A percentile compares a stretch with the other conserved stretches of the same genome.
Evolutionary conservation across 2,113 vertebrate species (phyloP).

Genomic region (Catagonus wagneri): DNA sequence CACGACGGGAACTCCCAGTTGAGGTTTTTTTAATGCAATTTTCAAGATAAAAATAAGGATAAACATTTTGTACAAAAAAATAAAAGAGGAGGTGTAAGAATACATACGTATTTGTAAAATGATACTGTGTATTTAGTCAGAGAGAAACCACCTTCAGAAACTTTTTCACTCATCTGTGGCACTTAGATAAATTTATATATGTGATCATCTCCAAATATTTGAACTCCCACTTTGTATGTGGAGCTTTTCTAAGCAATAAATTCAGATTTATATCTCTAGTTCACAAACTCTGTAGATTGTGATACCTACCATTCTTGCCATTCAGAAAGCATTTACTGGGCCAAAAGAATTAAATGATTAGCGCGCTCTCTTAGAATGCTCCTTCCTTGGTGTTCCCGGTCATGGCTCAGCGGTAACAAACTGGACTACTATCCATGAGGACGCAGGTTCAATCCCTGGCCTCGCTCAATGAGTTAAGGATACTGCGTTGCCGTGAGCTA

Average conservation of each 20-base stretch:
- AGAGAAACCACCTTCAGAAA: conserved; percentile 20
- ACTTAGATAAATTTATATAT: not conserved
- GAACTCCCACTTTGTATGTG: not conserved
- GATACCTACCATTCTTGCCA: not conserved
- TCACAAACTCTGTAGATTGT: not conserved
- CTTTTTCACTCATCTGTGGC: not conserved
- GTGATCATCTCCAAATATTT: not conserved
- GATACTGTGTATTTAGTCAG: not conserved
- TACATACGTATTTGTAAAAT: not conserved
- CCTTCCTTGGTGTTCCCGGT: too few species aligned
- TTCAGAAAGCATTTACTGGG: not conserved
- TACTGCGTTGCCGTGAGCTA: too few species aligned
- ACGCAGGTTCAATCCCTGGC: too few species aligned
- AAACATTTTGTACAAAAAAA: not conserved
- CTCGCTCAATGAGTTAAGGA: too few species aligned
- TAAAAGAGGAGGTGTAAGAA: not conserved
- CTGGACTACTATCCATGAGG: too few species aligned
- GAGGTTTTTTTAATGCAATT: not conserved
- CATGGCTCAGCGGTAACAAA: too few species aligned
- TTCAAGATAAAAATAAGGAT: conserved; percentile 1
- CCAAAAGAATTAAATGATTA: not conserved
- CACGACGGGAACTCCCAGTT: not conserved
- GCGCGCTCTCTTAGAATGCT: not conserved
- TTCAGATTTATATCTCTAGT: conserved; percentile 3
- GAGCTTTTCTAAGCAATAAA: not conserved